Base-by-base conservation (phyloP, 2,888 invertebrate genomes). In the Netelia inedita region DNA sequence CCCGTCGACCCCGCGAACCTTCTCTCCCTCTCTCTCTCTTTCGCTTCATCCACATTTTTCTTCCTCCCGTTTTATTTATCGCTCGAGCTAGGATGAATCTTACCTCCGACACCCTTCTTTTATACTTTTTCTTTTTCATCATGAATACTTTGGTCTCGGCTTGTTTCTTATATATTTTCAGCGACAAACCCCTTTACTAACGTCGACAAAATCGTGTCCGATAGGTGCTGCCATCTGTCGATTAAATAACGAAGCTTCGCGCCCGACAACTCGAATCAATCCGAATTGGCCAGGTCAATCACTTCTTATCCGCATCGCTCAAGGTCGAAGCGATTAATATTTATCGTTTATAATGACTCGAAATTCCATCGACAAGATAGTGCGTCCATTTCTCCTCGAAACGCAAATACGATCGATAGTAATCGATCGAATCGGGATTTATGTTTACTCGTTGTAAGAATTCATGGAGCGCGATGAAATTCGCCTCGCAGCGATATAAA, bases 391-490 rank as follows among this genome's bases (percentile, higher is more conserved):
- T 55, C 16, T 55, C 55, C 2, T 55, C 1, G 5, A 55, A 16
- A 55, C 1, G 6, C 19, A 55, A 9, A 19, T 57, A 55, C n/a
- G 55, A 55, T 55, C 55, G 55, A 55, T 55, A 5, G 16, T 55
- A 46, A 16, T 55, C 69, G 35, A 79, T 63, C 69, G 41, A 46
- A 61, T 79, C 53, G 41, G 53, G 78, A 80, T 84, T 80, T 72
- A 73, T 68, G 84, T 76, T 80, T 80, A 83, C 72, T 75, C 75
- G 76, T 76, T 80, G 83, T 72, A 83, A 83, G 80, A 83, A 83
- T 84, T 85, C 82, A 65, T 79, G 82, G 82, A 82, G 55, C 78
- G 82, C 72, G 71, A 74, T 69, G 66, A 23, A 55, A 57, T 82
- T 71, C 43, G 55, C 71, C 55, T 65, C 63, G 35, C 65, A 41